These are phyloP conservation scores for Geococcyx californianus DNA, from an alignment of 2,113 vertebrate species.

Conservation along the genomic window DNA sequence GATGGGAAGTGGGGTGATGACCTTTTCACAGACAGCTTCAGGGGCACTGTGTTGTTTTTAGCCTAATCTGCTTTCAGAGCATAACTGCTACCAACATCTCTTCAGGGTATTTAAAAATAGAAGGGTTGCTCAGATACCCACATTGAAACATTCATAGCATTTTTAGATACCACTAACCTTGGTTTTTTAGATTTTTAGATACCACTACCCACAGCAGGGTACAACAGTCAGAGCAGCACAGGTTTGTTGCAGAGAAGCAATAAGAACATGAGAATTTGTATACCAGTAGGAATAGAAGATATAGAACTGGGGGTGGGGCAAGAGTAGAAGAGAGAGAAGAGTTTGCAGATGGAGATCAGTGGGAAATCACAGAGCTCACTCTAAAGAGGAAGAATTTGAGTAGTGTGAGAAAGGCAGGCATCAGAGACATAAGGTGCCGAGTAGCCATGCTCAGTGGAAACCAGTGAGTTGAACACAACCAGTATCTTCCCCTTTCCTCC, in stretches of 20 bases:
- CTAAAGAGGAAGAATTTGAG: background rate
- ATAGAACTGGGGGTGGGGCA: background rate
- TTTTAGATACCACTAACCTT: background rate
- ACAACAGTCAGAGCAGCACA: background rate
- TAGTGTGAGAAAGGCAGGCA: background rate
- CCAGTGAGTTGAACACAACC: background rate
- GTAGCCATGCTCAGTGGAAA: background rate
- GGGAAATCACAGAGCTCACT: background rate
- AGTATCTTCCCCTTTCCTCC: background rate
- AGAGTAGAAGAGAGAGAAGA: background rate
- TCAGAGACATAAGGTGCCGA: accelerated
- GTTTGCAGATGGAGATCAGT: background rate
- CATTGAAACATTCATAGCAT: background rate
- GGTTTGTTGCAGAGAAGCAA: background rate
- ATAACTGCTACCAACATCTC: background rate
- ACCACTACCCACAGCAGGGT: background rate
- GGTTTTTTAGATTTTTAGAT: background rate
- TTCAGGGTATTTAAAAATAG: background rate
- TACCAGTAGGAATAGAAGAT: background rate
- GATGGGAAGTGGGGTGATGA: background rate
- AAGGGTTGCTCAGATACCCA: background rate
- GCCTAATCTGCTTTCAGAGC: background rate
- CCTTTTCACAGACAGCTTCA: background rate
- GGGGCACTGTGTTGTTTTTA: background rate
- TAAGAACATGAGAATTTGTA: background rate